These are phyloP conservation scores for Ichneumoninae sp. DNA, from an alignment of 2,888 invertebrate species.

Conservation along the genomic window DNA sequence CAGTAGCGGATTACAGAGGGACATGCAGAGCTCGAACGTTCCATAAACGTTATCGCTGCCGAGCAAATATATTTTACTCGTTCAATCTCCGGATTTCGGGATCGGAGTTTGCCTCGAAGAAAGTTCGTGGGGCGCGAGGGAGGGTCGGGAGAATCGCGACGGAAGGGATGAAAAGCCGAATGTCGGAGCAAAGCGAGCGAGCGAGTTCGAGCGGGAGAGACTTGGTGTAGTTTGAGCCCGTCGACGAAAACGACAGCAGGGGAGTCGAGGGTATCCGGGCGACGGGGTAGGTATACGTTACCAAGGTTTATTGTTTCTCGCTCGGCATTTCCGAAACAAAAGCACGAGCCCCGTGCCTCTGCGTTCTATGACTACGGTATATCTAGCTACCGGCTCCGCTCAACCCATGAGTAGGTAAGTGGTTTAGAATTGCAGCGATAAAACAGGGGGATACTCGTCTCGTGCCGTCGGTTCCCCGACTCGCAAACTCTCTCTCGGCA, in stretches of 20 bases:
- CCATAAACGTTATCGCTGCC: constrained; percentile 34
- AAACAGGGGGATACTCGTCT: constrained; percentile 48
- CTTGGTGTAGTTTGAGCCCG: constrained; percentile 40
- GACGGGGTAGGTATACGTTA: constrained; percentile 51
- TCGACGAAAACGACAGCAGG: constrained; percentile 16
- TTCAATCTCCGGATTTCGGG: constrained; percentile 23
- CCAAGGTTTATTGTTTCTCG: constrained; percentile 67
- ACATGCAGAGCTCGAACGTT: not conserved
- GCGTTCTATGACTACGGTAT: constrained; percentile 26
- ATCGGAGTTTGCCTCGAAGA: constrained; percentile 38
- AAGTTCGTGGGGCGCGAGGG: constrained; percentile 34
- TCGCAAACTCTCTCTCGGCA: constrained; percentile 28
- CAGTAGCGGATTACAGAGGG: too few species aligned
- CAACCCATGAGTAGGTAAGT: constrained; percentile 59
- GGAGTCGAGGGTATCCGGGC: not conserved
- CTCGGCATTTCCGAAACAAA: constrained; percentile 64
- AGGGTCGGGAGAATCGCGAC: not conserved
- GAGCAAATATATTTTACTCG: constrained; percentile 37
- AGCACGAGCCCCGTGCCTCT: constrained; percentile 44
- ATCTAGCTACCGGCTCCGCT: constrained; percentile 12
- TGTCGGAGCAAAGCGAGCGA: constrained; percentile 3
- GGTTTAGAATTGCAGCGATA: constrained; percentile 66
- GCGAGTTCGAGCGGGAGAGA: constrained; percentile 7
- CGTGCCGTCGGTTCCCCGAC: constrained; percentile 33
- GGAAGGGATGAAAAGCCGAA: constrained; percentile 25